phyloP scores from a whole-genome alignment of 2,113 vertebrate genomes.

The Dascyllus trimaculatus region DNA sequence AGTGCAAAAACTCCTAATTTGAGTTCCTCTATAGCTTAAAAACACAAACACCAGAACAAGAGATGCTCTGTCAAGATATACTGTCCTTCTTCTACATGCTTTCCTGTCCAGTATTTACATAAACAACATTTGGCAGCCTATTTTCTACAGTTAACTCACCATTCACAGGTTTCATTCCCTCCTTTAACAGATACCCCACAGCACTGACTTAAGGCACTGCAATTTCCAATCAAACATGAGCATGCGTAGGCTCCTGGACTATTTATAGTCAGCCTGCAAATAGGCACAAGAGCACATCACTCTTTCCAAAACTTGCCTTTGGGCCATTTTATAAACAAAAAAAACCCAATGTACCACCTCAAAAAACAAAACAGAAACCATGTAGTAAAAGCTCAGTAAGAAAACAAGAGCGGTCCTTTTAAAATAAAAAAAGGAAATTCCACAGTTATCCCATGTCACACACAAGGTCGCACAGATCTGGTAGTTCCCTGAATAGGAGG shows the following conservation, averaged over 20 bases:
- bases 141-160: conserved; percentile 71
- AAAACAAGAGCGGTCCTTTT: neutral
- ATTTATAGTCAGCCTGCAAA: conserved; percentile 86
- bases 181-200: conserved; percentile 72
- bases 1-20: no score
- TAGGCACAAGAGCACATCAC: conserved; percentile 82
- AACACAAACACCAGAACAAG: neutral
- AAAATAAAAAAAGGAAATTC: neutral
- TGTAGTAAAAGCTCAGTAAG: neutral
- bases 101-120: neutral
- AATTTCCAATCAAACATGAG: conserved; percentile 86
- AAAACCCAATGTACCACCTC: conserved; percentile 12
- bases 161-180: conserved; percentile 70
- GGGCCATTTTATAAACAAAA: conserved; percentile 41
- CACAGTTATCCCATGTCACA: neutral
- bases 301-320: conserved; percentile 75
- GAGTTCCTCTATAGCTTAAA: neutral
- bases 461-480: conserved; percentile 35
- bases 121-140: neutral
- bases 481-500: conserved; percentile 16
- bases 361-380: neutral
- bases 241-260: conserved; percentile 78
- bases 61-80: conserved; percentile 12
- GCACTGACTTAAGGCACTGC: conserved; percentile 75
- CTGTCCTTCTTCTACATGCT: neutral